Evolutionary conservation across 2,113 vertebrate genomes (phyloP).

Genomic region (Leptosomus discolor): DNA sequence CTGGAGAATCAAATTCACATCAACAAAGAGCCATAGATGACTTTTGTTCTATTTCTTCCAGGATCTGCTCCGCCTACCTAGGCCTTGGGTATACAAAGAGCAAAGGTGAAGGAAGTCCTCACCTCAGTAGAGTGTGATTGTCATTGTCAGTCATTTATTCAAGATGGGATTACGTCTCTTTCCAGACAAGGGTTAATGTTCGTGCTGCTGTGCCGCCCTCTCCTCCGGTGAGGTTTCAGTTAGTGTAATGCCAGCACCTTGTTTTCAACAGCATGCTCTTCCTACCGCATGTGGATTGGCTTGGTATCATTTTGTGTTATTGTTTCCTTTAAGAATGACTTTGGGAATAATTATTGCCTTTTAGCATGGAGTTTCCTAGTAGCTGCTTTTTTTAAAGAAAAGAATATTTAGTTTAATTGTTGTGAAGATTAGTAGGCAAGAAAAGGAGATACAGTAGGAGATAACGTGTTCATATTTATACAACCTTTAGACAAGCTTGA

Average conservation of each 20-base stretch:
- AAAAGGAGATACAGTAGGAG: conserved; percentile 6
- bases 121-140: not conserved
- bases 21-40: not conserved
- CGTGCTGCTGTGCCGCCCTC: not conserved
- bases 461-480: conserved; percentile 21
- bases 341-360: conserved; percentile 12
- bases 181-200: not conserved
- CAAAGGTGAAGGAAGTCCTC: not conserved
- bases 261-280: not conserved
- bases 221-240: not conserved
- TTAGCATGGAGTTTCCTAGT: not conserved
- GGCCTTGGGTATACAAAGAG: not conserved
- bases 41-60: not conserved
- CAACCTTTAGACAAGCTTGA: conserved; percentile 21
- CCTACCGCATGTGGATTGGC: not conserved
- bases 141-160: not conserved
- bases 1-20: not conserved
- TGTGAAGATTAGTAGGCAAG: conserved; percentile 12
- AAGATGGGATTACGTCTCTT: not conserved
- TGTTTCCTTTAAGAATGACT: not conserved
- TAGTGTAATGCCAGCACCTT: not conserved
- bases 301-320: not conserved
- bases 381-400: not conserved
- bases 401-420: conserved; percentile 9
- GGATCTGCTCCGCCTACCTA: not conserved